Evolutionary conservation across 2,113 vertebrate species (phyloP).

Genomic region (Anhinga rufa): DNA sequence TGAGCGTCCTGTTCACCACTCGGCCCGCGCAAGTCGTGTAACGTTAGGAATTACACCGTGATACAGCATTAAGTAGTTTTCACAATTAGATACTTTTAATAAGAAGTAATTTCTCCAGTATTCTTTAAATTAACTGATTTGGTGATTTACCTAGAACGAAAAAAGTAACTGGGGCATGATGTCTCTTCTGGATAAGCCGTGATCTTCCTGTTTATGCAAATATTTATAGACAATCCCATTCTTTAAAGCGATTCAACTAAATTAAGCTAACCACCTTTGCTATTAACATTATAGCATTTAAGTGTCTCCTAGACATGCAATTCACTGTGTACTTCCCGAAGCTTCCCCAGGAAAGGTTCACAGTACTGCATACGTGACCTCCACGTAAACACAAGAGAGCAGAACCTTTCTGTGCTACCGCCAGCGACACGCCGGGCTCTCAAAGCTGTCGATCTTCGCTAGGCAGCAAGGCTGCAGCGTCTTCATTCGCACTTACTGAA

Average conservation of each 20-base stretch:
- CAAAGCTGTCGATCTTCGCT: background rate
- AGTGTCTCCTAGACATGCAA: background rate
- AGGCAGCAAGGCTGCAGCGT: background rate
- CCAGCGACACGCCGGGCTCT: accelerated
- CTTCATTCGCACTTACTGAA: background rate
- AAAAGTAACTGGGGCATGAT: background rate
- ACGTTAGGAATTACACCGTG: background rate
- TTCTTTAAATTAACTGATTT: background rate
- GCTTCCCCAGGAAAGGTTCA: background rate
- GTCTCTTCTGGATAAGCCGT: background rate
- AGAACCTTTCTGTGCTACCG: background rate
- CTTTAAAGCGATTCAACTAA: background rate
- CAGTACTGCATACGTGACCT: background rate
- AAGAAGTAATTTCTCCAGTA: background rate
- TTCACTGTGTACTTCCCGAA: background rate
- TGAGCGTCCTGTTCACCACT: background rate
- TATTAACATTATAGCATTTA: background rate
- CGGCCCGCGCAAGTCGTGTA: accelerated
- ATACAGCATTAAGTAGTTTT: background rate
- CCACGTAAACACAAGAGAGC: background rate
- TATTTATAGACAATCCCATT: background rate
- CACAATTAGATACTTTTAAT: background rate
- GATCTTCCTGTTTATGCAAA: background rate
- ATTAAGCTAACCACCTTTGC: background rate
- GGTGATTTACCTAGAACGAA: background rate